Percentiles rank a stretch among this genome's conserved stretches.
Conservation (phyloP, 2,113 vertebrate species). For the Daphoenositta chrysoptera region DNA sequence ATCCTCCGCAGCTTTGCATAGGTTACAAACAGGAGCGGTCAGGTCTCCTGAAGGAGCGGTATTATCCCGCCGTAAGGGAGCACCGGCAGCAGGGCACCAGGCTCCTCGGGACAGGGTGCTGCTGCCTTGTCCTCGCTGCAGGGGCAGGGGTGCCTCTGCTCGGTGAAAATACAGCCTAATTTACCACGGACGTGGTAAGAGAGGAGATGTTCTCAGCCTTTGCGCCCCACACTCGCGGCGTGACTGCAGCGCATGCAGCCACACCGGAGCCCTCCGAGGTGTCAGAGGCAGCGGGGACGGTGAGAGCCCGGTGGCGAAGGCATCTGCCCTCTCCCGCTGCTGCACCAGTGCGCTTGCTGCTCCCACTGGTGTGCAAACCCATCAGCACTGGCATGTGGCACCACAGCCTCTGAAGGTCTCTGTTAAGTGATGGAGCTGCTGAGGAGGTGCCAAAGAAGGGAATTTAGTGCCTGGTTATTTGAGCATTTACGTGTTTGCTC, state of each 20-base stretch:
- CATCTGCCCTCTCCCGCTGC: background rate
- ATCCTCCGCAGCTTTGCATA: background rate
- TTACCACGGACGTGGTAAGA: rapidly evolving
- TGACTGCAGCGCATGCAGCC: rapidly evolving
- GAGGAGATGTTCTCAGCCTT: background rate
- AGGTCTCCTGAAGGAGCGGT: background rate
- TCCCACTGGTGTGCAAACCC: background rate
- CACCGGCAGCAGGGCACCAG: rapidly evolving
- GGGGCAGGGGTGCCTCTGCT: rapidly evolving
- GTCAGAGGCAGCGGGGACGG: background rate
- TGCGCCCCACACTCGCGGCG: rapidly evolving
- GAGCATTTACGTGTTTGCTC: rapidly evolving
- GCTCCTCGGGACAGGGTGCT: background rate
- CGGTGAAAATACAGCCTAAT: background rate
- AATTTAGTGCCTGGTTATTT: background rate
- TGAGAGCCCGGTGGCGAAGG: background rate
- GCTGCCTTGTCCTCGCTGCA: background rate
- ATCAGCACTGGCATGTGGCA: background rate
- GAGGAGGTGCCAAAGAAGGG: background rate
- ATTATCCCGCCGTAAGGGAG: background rate
- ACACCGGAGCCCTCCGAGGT: rapidly evolving
- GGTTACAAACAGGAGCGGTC: rapidly evolving
- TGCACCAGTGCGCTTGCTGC: background rate
- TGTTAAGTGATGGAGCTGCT: background rate
- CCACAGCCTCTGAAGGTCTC: rapidly evolving